Evolutionary conservation across 2,113 vertebrate genomes (phyloP).

Genomic region (Sebastes schlegelii): DNA sequence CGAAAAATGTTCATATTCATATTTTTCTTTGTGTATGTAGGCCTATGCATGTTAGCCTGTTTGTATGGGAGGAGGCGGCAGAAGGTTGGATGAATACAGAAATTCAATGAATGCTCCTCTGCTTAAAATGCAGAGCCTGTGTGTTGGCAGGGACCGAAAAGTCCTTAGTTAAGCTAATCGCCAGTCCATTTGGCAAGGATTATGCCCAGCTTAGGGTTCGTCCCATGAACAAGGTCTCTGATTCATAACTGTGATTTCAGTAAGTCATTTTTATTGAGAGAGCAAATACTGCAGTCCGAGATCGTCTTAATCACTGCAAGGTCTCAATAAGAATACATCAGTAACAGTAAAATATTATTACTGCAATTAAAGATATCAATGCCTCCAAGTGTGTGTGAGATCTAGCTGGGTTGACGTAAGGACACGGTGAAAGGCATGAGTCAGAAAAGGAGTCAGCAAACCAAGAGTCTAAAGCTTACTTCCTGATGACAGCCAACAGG

Average conservation of each 20-base stretch:
- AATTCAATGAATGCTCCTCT: slow-evolving; percentile 72
- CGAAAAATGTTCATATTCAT: slow-evolving; percentile 18
- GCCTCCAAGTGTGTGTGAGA: slow-evolving; percentile 23
- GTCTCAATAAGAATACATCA: slow-evolving; percentile 66
- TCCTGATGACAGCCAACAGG: slow-evolving; percentile 66
- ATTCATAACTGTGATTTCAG: slow-evolving; percentile 79
- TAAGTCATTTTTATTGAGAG: slow-evolving; percentile 72
- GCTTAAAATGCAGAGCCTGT: slow-evolving; percentile 77
- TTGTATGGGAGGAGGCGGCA: slow-evolving; percentile 46
- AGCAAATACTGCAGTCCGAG: slow-evolving; percentile 64
- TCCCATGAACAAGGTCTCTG: slow-evolving; percentile 73
- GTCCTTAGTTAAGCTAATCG: slow-evolving; percentile 80
- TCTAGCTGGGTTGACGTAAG: slow-evolving; percentile 49
- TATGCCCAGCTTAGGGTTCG: slow-evolving; percentile 70
- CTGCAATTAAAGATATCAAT: slow-evolving; percentile 67
- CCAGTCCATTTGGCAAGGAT: slow-evolving; percentile 81
- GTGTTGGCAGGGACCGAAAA: slow-evolving; percentile 73
- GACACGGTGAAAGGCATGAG: slow-evolving; percentile 43
- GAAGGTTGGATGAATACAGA: slow-evolving; percentile 67
- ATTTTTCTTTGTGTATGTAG: slow-evolving; percentile 24
- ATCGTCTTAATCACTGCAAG: slow-evolving; percentile 71
- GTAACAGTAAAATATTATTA: slow-evolving; percentile 71
- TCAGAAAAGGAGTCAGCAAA: slow-evolving; percentile 32
- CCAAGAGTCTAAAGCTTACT: slow-evolving; percentile 32
- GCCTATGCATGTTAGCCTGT: slow-evolving; percentile 29